Conservation (phyloP, 2,113 vertebrate species). For the Pelusios castaneus region DNA sequence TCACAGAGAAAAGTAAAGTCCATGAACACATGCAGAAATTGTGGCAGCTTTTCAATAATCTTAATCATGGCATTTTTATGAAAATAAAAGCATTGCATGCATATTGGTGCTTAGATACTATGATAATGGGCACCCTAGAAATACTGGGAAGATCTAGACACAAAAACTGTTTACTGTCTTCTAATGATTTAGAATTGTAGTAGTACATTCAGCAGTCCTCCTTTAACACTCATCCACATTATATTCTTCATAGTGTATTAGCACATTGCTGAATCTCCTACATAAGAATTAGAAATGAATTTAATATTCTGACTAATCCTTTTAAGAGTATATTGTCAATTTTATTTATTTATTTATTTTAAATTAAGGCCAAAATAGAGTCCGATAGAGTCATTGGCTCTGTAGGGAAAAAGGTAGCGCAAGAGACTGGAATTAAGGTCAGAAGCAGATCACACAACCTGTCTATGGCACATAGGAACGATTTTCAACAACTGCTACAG, state of each 20-base stretch:
- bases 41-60: background rate
- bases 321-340: slow-evolving; percentile 73
- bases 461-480: slow-evolving; percentile 88
- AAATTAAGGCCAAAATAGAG: slow-evolving; percentile 92
- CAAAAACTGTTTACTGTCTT: slow-evolving; percentile 50
- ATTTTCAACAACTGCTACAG: slow-evolving; percentile 92
- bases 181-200: slow-evolving; percentile 43
- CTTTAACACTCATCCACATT: slow-evolving; percentile 43
- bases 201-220: slow-evolving; percentile 54
- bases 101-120: slow-evolving; percentile 70
- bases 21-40: background rate
- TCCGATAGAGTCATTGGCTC: slow-evolving; percentile 92
- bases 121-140: slow-evolving; percentile 60
- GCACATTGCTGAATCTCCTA: slow-evolving; percentile 61
- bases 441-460: slow-evolving; percentile 85
- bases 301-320: slow-evolving; percentile 67
- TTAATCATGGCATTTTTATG: slow-evolving; percentile 34
- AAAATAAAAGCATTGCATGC: slow-evolving; percentile 77
- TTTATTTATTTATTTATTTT: slow-evolving; percentile 76
- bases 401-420: slow-evolving; percentile 89
- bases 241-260: slow-evolving; percentile 50
- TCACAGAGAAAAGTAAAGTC: background rate
- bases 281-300: slow-evolving; percentile 68
- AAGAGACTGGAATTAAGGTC: slow-evolving; percentile 92
- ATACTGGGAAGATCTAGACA: slow-evolving; percentile 47